A percentile compares a stretch with the other conserved stretches of the same genome.
Evolutionary conservation across 1,140 invertebrate genomes (phyloP).

Genomic region (Aphaenogaster ashmeadi): DNA sequence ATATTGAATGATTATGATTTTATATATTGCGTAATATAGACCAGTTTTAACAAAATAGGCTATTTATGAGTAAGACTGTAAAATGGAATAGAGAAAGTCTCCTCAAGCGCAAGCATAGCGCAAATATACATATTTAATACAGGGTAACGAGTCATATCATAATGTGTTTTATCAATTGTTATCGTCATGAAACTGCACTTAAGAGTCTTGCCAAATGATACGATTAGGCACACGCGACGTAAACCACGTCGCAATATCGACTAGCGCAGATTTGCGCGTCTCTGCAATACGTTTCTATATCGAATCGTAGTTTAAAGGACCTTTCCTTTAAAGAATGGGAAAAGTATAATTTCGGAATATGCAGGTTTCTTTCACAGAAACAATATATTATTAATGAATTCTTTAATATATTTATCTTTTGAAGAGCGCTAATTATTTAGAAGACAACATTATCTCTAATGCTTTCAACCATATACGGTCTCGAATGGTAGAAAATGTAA

Average conservation of each 20-base stretch:
- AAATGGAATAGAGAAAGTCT: conserved; percentile 37
- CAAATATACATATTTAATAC: conserved; percentile 80
- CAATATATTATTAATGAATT: conserved; percentile 12
- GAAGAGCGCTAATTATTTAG: neutral
- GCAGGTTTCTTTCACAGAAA: neutral
- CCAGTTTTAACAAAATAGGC: conserved; percentile 19
- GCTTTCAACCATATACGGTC: neutral
- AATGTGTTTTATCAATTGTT: conserved; percentile 80
- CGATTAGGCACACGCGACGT: conserved; percentile 57
- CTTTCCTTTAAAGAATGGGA: neutral
- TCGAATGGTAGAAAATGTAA: conserved; percentile 6
- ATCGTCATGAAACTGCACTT: conserved; percentile 67
- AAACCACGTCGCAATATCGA: conserved; percentile 27
- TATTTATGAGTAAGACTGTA: conserved; percentile 58
- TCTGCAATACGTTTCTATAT: conserved; percentile 3
- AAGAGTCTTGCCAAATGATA: conserved; percentile 71
- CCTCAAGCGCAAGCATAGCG: conserved; percentile 59
- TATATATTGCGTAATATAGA: conserved; percentile 12
- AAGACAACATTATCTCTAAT: conserved; percentile 9
- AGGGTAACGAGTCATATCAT: conserved; percentile 84
- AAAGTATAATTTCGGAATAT: conserved; percentile 3
- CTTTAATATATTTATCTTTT: neutral
- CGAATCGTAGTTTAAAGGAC: neutral
- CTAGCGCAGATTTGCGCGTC: conserved; percentile 21
- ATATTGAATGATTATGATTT: conserved; percentile 7